Conservation (phyloP, 2,113 vertebrate species). For the Butorides virescens region DNA sequence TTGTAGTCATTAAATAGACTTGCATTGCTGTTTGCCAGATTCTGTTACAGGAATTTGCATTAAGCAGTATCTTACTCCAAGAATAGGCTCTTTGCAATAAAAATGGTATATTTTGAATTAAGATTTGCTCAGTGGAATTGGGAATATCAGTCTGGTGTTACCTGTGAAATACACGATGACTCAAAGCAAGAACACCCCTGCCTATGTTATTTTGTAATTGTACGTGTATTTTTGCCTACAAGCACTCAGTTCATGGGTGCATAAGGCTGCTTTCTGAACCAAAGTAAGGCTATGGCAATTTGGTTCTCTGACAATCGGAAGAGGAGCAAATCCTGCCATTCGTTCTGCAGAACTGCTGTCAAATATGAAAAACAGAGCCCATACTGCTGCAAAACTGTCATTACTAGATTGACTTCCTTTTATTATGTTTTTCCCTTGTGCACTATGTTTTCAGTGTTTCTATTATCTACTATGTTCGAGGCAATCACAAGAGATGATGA, state of each 20-base stretch:
- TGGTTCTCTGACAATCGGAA: background rate
- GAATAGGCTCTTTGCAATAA: background rate
- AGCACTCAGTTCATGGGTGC: background rate
- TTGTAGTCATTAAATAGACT: background rate
- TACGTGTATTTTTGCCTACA: background rate
- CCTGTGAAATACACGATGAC: background rate
- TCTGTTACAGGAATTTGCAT: background rate
- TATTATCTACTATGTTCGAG: fast-evolving
- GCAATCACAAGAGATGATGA: background rate
- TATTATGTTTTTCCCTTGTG: background rate
- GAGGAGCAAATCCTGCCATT: background rate
- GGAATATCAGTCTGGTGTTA: background rate
- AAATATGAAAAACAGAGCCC: background rate
- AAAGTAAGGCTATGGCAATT: background rate
- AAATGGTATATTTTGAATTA: background rate
- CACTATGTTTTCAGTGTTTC: background rate
- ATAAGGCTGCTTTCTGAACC: background rate
- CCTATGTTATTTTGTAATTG: background rate
- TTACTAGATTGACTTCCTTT: background rate
- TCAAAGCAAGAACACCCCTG: background rate
- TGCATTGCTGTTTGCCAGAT: background rate
- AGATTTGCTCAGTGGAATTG: background rate
- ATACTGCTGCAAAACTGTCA: background rate
- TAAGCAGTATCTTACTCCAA: background rate
- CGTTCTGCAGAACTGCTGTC: background rate